Conservation (phyloP, 2,113 vertebrate species). For the Dasyurus viverrinus region DNA sequence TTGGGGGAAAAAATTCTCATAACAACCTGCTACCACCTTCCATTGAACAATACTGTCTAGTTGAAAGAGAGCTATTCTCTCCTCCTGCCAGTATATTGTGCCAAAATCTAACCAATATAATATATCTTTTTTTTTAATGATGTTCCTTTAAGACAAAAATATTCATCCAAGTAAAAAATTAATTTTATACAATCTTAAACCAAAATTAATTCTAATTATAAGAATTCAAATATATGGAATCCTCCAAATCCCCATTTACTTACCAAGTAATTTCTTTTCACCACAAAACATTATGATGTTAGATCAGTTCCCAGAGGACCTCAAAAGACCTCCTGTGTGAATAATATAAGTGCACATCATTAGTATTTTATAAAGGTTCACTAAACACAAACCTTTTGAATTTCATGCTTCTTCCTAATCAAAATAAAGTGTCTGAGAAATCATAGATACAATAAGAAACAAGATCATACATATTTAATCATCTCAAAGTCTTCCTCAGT, state of each 20-base stretch:
- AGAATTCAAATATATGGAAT: background rate
- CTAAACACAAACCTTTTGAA: background rate
- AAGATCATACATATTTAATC: background rate
- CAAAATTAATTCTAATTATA: slow-evolving; percentile 23
- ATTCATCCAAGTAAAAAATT: background rate
- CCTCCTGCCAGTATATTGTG: background rate
- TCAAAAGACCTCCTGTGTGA: slow-evolving; percentile 68
- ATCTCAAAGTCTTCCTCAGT: slow-evolving; percentile 17
- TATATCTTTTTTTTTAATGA: background rate
- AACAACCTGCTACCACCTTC: background rate
- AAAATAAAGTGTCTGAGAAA: slow-evolving; percentile 24
- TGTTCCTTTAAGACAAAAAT: background rate
- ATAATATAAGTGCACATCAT: background rate
- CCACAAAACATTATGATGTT: slow-evolving; percentile 80
- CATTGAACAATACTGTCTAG: background rate
- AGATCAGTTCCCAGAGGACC: slow-evolving; percentile 69
- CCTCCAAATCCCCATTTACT: slow-evolving; percentile 56
- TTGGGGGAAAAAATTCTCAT: background rate
- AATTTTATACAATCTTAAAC: background rate
- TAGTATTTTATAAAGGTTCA: slow-evolving; percentile 19
- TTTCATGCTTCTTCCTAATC: slow-evolving; percentile 12
- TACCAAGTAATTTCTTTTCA: slow-evolving; percentile 77
- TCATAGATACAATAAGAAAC: slow-evolving; percentile 14
- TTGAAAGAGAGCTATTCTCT: background rate
- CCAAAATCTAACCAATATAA: background rate